A percentile compares a stretch with the other conserved stretches of the same genome.
Conservation (phyloP, 1,140 invertebrate species). For the Drosophila nigromelanica region DNA sequence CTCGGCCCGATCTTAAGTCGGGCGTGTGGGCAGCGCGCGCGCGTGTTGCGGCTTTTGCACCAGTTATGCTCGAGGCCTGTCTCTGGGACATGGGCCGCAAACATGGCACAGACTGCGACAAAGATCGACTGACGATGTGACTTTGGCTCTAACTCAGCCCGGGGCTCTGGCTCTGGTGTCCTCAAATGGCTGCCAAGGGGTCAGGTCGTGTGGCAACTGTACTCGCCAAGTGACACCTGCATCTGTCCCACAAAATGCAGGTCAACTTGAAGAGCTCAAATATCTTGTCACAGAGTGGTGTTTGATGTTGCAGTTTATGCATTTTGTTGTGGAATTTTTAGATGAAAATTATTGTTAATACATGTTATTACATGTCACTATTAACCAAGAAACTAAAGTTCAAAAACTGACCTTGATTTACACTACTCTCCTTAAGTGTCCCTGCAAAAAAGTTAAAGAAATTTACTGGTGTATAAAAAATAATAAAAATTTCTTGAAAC, state of each 20-base stretch:
- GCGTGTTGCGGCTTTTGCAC: slow-evolving; percentile 49
- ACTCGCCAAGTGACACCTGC: slow-evolving; percentile 43
- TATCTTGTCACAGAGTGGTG: background rate
- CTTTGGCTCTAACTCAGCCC: background rate
- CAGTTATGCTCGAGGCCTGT: slow-evolving; percentile 48
- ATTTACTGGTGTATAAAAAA: too few species aligned
- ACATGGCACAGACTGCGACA: slow-evolving; percentile 34
- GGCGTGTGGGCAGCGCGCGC: slow-evolving; percentile 51
- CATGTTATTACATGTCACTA: too few species aligned
- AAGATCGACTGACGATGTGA: slow-evolving; percentile 24
- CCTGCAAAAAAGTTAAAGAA: too few species aligned
- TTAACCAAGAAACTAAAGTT: too few species aligned
- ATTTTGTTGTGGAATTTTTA: background rate
- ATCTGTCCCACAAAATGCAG: slow-evolving; percentile 11
- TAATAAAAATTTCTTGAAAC: too few species aligned
- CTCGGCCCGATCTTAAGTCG: background rate
- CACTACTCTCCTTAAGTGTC: too few species aligned
- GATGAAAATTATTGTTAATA: too few species aligned
- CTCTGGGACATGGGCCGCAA: slow-evolving; percentile 34
- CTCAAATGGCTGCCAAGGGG: slow-evolving; percentile 8
- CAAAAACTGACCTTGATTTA: too few species aligned
- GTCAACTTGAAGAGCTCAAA: background rate
- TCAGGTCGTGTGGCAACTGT: slow-evolving; percentile 53
- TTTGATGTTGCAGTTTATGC: slow-evolving; percentile 4
- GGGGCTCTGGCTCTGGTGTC: background rate